Base-by-base conservation (phyloP, 2,113 vertebrate species). In the Rynchops niger region DNA sequence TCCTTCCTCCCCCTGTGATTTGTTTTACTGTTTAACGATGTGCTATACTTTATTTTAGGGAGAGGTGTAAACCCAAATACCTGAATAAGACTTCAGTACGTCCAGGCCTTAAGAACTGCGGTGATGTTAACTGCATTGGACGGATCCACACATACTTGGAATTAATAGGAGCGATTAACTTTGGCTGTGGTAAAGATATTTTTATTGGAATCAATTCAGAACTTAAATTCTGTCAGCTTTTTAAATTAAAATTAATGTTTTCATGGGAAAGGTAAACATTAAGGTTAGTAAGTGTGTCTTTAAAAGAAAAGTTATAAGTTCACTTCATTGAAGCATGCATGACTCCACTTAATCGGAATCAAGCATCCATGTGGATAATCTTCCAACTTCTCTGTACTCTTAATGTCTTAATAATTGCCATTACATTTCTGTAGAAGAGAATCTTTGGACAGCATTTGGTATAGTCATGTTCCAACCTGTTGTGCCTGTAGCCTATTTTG, bases 81-180 rank as follows among this genome's bases (percentile, higher is more conserved):
- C 98, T 99, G 96, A 99, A 99, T 97, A 99, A 99, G 98, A 99
- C 99, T 3, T 99, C 99, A 0, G 99, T 99, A 49, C 99, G 99
- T 12, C 99, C 99, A 3, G 99, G 99, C 74, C 98, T 99, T 61
- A 99, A 99, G 98, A 99, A 99, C 98, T 99, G 99, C 10, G 99
- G 99, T 2, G 99, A 99, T 9, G 99, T 99, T 34, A 99, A 99
- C 98, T 99, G 99, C 97, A 99, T 99, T 47, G 99, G 99, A 65
- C 98, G 99, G 63, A 99, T 99, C 95, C 99, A 99, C 98, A 99
- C 99, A 0, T 99, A 99, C 98, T 95, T 99, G 98, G 99, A 99
- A 81, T 98, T 99, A 74, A 98, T 99, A 47, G 99, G 99, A 85
- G 99, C 99, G 11, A 99, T 99, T 97, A 99, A 99, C 98, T 99